A percentile compares a stretch with the other conserved stretches of the same genome.
Conservation (phyloP, 2,888 invertebrate species). For the Ectobius pallidus region DNA sequence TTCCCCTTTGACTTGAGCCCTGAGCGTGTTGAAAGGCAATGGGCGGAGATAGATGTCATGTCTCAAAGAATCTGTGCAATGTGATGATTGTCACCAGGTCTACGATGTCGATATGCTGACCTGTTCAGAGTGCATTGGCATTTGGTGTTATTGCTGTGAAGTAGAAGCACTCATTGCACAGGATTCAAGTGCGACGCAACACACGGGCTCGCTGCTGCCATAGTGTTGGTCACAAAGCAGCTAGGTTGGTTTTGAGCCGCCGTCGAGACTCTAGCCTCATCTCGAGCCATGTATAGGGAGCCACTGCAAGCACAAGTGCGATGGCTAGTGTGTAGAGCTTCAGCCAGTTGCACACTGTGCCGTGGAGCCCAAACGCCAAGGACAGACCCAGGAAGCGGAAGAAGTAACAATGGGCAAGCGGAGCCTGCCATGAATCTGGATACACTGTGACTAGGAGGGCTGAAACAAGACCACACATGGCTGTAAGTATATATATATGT, state of each 20-base stretch:
- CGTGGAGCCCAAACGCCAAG: slow-evolving; percentile 68
- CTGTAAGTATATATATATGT: no score
- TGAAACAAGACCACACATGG: slow-evolving; percentile 45
- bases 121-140: no score
- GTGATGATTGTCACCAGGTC: no score
- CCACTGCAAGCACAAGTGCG: slow-evolving; percentile 59
- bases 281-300: slow-evolving; percentile 62
- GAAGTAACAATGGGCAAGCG: slow-evolving; percentile 61
- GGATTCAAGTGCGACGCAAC: no score
- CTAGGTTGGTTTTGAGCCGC: slow-evolving; percentile 7
- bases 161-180: no score
- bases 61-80: no score
- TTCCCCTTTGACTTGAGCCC: no score
- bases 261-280: slow-evolving; percentile 51
- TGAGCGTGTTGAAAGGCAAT: no score
- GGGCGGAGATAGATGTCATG: no score
- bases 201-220: neutral
- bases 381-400: slow-evolving; percentile 65
- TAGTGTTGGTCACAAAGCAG: slow-evolving; percentile 19
- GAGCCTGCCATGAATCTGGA: slow-evolving; percentile 57
- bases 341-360: slow-evolving; percentile 63
- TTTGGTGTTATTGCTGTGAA: no score
- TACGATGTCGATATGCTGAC: no score
- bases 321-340: slow-evolving; percentile 58
- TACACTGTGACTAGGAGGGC: slow-evolving; percentile 56